Conservation (phyloP, 2,888 invertebrate species). For the Stenotaenia linearis region DNA sequence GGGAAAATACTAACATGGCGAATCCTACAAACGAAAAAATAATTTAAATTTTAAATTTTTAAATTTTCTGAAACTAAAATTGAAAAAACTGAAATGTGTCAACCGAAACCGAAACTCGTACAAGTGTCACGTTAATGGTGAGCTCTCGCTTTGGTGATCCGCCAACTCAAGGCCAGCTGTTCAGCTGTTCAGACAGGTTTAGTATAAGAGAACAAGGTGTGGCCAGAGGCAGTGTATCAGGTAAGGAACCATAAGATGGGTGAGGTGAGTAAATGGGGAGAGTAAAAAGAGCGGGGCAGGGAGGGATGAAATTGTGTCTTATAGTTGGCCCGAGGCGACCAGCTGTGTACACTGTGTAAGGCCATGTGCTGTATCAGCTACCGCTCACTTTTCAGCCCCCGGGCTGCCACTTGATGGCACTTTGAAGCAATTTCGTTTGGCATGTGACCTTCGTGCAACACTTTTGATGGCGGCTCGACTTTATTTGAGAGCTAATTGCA, state of each 20-base stretch:
- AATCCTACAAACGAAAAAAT: no score
- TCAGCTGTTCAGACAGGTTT: slow-evolving; percentile 24
- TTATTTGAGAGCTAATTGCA: background rate
- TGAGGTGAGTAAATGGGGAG: slow-evolving; percentile 2
- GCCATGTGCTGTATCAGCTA: slow-evolving; percentile 19
- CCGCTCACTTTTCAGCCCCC: slow-evolving; percentile 5
- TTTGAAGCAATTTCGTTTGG: slow-evolving; percentile 15
- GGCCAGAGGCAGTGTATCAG: slow-evolving; percentile 1
- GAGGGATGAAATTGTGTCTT: background rate
- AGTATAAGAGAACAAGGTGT: slow-evolving; percentile 1
- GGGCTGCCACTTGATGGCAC: slow-evolving; percentile 22
- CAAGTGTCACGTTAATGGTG: slow-evolving; percentile 10
- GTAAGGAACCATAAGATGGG: slow-evolving; percentile 7
- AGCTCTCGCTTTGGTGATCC: background rate
- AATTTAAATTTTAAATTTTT: background rate
- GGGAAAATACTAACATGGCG: no score
- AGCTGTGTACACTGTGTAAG: slow-evolving; percentile 3
- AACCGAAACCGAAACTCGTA: background rate
- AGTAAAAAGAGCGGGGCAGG: background rate
- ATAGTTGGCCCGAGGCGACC: background rate
- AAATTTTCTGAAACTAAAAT: background rate
- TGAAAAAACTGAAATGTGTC: background rate
- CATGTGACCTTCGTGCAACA: slow-evolving; percentile 19
- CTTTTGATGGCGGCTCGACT: slow-evolving; percentile 10
- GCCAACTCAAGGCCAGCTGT: slow-evolving; percentile 12